Percentiles rank a stretch among this genome's conserved stretches.
Evolutionary conservation across 1,140 invertebrate genomes (phyloP).

Genomic region (Macrosteles quadrilineatus): DNA sequence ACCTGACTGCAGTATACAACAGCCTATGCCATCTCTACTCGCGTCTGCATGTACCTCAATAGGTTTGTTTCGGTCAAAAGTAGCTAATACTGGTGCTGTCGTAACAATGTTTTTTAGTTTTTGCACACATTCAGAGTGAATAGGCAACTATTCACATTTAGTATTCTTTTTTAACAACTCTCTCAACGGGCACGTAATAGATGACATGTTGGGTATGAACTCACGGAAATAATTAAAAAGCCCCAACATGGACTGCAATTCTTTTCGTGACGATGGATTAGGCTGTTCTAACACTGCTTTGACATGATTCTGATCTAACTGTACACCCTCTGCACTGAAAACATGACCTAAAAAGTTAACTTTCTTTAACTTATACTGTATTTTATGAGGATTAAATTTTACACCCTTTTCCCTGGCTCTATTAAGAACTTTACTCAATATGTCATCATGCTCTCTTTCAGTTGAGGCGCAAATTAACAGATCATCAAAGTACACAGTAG

Average conservation of each 20-base stretch:
- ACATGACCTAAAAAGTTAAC: too few relatives aligned
- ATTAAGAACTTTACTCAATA: constrained; percentile 47
- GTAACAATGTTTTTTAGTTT: too few relatives aligned
- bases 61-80: too few relatives aligned
- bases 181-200: constrained; percentile 46
- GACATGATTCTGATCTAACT: constrained; percentile 50
- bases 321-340: constrained; percentile 48
- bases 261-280: constrained; percentile 46
- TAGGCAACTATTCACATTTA: too few relatives aligned
- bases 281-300: constrained; percentile 47
- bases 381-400: too few relatives aligned
- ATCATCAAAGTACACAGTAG: constrained; percentile 51
- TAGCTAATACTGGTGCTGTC: too few relatives aligned
- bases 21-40: constrained; percentile 36
- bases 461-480: constrained; percentile 47
- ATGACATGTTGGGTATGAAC: constrained; percentile 47
- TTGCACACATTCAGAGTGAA: too few relatives aligned
- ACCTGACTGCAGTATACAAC: constrained; percentile 38
- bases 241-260: constrained; percentile 53
- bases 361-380: too few relatives aligned
- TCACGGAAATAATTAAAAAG: too few relatives aligned
- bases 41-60: constrained; percentile 28
- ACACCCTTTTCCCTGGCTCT: constrained; percentile 47
- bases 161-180: constrained; percentile 46
- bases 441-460: constrained; percentile 45